Evolutionary conservation across 2,113 vertebrate genomes (phyloP).

Genomic region (Trogon melanurus): DNA sequence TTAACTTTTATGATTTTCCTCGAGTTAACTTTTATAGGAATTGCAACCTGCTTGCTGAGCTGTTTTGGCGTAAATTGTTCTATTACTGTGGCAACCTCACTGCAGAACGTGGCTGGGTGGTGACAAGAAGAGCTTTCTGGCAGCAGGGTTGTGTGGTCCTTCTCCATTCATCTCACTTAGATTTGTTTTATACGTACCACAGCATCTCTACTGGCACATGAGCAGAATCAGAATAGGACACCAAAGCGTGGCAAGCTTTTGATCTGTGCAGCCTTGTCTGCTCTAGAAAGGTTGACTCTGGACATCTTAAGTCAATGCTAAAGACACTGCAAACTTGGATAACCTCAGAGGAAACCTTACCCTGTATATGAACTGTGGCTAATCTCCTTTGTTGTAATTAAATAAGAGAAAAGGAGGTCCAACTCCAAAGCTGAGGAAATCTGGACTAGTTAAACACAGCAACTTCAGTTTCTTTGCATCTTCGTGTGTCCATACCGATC

Average conservation of each 20-base stretch:
- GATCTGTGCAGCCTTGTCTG: background rate
- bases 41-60: background rate
- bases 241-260: background rate
- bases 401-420: background rate
- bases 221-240: background rate
- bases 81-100: background rate
- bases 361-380: background rate
- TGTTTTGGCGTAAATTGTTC: background rate
- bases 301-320: background rate
- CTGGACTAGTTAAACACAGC: background rate
- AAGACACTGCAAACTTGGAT: background rate
- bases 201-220: background rate
- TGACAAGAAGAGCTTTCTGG: background rate
- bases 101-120: background rate
- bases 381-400: background rate
- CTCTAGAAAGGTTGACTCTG: background rate
- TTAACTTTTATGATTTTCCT: constrained; percentile 7
- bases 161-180: background rate
- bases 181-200: background rate
- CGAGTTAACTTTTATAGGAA: constrained; percentile 7
- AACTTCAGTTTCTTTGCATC: background rate
- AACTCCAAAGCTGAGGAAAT: background rate
- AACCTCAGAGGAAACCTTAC: background rate
- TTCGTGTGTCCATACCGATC: background rate
- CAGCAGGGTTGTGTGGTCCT: rapidly evolving